Evolutionary conservation across 2,113 vertebrate species (phyloP).

Genomic region (Enhydra lutris): DNA sequence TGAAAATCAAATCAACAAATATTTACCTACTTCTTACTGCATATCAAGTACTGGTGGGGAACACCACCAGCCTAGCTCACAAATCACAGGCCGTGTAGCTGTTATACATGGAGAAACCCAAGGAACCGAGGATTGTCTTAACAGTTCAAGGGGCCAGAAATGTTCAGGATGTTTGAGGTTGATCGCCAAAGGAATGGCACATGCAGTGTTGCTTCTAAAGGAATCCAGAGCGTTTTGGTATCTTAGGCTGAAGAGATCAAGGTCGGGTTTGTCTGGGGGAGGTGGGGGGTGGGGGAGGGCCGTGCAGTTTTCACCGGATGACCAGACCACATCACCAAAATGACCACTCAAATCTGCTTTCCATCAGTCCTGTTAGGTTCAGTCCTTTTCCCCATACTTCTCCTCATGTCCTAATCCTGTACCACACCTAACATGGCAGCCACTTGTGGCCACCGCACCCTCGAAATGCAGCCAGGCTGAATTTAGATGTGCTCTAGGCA

Average conservation of each 20-base stretch:
- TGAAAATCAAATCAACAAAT: conserved; percentile 59
- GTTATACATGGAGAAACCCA: neutral
- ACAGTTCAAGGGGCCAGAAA: neutral
- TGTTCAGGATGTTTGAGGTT: too few species aligned
- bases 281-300: neutral
- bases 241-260: neutral
- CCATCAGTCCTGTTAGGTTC: neutral
- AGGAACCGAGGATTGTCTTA: neutral
- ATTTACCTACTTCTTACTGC: conserved; percentile 24
- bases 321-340: neutral
- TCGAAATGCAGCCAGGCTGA: neutral
- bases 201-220: neutral
- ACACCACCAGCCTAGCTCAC: neutral
- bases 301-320: neutral
- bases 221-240: neutral
- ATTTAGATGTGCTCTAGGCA: neutral
- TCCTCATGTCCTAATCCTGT: neutral
- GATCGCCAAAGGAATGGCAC: neutral
- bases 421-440: neutral
- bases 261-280: neutral
- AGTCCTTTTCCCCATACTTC: neutral
- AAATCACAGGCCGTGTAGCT: neutral
- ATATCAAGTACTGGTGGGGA: neutral
- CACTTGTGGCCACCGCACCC: neutral
- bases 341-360: neutral